Base-by-base conservation (phyloP, 2,888 invertebrate species). In the Parnassius apollo region DNA sequence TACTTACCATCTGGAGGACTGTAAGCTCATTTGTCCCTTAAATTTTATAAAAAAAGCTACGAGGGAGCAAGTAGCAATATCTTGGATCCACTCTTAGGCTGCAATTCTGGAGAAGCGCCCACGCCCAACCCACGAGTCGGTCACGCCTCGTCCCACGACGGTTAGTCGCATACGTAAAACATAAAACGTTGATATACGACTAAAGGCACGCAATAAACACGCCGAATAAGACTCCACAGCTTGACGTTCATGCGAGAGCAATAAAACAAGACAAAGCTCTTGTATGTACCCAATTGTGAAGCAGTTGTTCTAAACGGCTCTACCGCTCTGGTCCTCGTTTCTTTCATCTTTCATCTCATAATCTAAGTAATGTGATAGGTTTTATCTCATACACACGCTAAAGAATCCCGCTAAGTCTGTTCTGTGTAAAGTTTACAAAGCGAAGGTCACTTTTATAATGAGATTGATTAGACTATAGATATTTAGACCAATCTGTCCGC, bases 91-190 rank as follows among this genome's bases (percentile, higher is more conserved):
- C 89, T 86, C 89, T 50, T 84, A 71, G 72, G 72, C 69, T 62
- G 81, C 76, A 76, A 78, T 83, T 85, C 85, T 87, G 86, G 87
- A 86, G 88, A 83, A 88, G 85, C 90, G 82, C 91, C 91, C 87
- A 91, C 91, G 75, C 68, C 69, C 73, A 53, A 64, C 73, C 72
- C 73, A 76, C 73, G 65, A 52, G 51, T 35, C 35, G 35, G 35
- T 35, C 35, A 7, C 7, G 35, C 4, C 35, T 35, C 35, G 7
- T 35, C 35, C 35, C 35, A 35, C 35, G 4, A 35, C 61, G 61
- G 57, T 49, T 74, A 74, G 75, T 71, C 72, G 72, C 76, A 78
- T 75, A 74, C 76, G 78, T 58, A 68, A 58, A 65, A 80, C 82
- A 82, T 87, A 86, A 86, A 85, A 80, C 80, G 78, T 72, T 82